A percentile compares a stretch with the other conserved stretches of the same genome.
phyloP scores from a whole-genome alignment of 2,888 invertebrate genomes.

The Scaptomyza cyrtandrae region DNA sequence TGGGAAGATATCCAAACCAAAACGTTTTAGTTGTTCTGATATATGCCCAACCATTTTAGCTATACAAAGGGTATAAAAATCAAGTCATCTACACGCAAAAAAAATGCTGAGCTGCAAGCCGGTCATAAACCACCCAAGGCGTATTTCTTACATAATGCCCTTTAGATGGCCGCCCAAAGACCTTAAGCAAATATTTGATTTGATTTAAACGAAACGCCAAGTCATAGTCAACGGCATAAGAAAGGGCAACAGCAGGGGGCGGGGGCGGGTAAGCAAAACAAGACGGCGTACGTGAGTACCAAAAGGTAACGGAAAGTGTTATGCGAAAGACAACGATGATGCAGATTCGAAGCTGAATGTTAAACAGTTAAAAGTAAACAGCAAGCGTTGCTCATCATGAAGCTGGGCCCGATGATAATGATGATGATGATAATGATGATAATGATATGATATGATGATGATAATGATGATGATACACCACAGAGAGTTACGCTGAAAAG shows the following conservation, averaged over 20 bases:
- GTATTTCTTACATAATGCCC: constrained; percentile 65
- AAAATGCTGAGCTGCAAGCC: constrained; percentile 14
- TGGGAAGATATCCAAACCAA: no score
- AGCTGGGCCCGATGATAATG: constrained; percentile 15
- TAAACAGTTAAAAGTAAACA: constrained; percentile 18
- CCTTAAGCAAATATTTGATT: constrained; percentile 70
- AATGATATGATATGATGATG: constrained; percentile 19
- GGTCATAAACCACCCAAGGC: constrained; percentile 70
- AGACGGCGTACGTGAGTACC: constrained; percentile 51
- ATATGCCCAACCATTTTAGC: no score
- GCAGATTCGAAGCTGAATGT: constrained; percentile 10
- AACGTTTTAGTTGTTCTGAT: background rate
- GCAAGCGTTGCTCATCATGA: background rate
- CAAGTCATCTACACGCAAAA: background rate
- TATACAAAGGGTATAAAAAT: no score
- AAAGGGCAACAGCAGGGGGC: background rate
- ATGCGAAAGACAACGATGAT: constrained; percentile 53
- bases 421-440: constrained; percentile 18
- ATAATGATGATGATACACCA: constrained; percentile 18
- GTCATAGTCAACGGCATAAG: constrained; percentile 49
- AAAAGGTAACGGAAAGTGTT: constrained; percentile 74
- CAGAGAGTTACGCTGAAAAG: constrained; percentile 30
- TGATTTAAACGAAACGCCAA: constrained; percentile 73
- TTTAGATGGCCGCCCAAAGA: constrained; percentile 47
- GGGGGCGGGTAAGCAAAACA: constrained; percentile 6